Evolutionary conservation across 2,113 vertebrate species (phyloP).

Genomic region (Rhinolophus ferrumequinum): DNA sequence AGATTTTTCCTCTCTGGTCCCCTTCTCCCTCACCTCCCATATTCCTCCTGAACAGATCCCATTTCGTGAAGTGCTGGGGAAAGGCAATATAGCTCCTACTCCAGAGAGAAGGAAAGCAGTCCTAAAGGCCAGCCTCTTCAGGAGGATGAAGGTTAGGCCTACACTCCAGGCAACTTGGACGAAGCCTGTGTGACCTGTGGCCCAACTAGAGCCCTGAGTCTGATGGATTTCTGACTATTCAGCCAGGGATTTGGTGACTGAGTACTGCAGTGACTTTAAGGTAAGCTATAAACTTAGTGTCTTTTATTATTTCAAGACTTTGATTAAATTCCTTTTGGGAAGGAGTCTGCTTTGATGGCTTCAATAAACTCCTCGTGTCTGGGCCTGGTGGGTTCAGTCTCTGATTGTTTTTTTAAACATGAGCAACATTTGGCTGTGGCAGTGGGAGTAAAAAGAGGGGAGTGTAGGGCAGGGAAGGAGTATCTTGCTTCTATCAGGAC

Average conservation of each 20-base stretch:
- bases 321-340: conserved; percentile 74
- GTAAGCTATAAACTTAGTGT: conserved; percentile 75
- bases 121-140: neutral
- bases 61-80: neutral
- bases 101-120: neutral
- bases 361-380: neutral
- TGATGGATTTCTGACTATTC: conserved; percentile 20
- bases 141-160: neutral
- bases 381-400: neutral
- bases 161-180: neutral
- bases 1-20: neutral
- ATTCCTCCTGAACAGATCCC: neutral
- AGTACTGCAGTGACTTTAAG: conserved; percentile 72
- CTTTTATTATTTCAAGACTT: conserved; percentile 68
- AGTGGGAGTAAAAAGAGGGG: neutral
- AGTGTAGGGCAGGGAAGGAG: neutral
- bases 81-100: neutral
- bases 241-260: conserved; percentile 50
- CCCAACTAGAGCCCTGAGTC: neutral
- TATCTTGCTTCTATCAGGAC: neutral
- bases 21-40: neutral
- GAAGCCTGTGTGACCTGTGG: neutral
- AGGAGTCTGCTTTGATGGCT: neutral
- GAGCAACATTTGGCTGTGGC: neutral
- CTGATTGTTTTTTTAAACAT: neutral